These are phyloP conservation scores for Lonchura striata DNA, from an alignment of 2,113 vertebrate species.

Conservation along the genomic window DNA sequence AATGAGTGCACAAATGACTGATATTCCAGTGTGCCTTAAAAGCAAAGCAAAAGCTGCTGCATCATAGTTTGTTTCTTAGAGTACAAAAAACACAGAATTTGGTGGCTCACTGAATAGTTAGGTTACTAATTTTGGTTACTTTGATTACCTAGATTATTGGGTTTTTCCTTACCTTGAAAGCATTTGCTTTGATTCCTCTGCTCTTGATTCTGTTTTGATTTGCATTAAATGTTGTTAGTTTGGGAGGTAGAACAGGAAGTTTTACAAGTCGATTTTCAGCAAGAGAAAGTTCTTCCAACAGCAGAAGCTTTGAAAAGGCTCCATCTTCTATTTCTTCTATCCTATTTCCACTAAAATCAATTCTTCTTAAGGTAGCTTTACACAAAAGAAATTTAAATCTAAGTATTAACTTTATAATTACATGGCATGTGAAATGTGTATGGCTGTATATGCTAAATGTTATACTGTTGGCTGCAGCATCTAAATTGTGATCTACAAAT, in stretches of 20 bases:
- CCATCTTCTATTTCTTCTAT: constrained; percentile 96
- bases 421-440: not conserved
- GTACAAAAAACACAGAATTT: not conserved
- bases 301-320: constrained; percentile 86
- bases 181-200: constrained; percentile 92
- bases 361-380: constrained; percentile 91
- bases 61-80: not conserved
- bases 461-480: not conserved
- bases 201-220: constrained; percentile 91
- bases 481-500: not conserved
- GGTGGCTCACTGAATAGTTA: not conserved
- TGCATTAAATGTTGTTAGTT: constrained; percentile 86
- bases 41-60: not conserved
- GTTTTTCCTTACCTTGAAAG: constrained; percentile 86
- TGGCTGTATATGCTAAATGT: not conserved
- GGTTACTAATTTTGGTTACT: not conserved
- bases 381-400: constrained; percentile 10
- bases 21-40: not conserved
- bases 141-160: not conserved
- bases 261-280: constrained; percentile 89
- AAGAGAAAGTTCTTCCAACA: constrained; percentile 89
- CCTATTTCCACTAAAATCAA: constrained; percentile 91
- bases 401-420: not conserved
- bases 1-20: not conserved
- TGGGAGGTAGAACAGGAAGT: constrained; percentile 90